phyloP scores from a whole-genome alignment of 2,888 invertebrate genomes.

The Aphrophora alni region DNA sequence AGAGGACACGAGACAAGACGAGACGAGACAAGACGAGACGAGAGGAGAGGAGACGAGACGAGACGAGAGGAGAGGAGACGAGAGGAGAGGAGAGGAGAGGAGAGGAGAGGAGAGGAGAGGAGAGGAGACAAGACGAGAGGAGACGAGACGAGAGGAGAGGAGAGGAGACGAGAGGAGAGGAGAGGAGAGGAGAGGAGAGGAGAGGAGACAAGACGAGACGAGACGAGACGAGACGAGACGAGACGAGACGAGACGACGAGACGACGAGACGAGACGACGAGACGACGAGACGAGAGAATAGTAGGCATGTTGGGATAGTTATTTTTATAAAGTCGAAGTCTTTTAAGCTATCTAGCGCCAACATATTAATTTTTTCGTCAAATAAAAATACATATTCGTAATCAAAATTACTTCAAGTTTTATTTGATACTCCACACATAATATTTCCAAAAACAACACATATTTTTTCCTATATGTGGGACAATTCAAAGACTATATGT shows the following conservation, averaged over 20 bases:
- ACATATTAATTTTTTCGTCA: no score
- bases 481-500: no score
- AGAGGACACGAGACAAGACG: not conserved
- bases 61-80: not conserved
- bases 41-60: not conserved
- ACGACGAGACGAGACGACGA: no score
- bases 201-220: conserved; percentile 3
- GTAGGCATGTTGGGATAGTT: not conserved
- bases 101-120: not conserved
- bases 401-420: no score
- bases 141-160: not conserved
- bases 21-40: not conserved
- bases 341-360: no score
- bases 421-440: no score
- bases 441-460: not conserved
- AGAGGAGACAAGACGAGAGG: not conserved
- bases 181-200: conserved; percentile 12
- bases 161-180: not conserved
- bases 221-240: no score
- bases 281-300: no score
- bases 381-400: no score
- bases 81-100: not conserved
- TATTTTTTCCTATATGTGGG: no score
- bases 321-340: no score
- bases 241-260: no score